phyloP scores from a whole-genome alignment of 2,113 vertebrate genomes.

The Anolis sagrei region DNA sequence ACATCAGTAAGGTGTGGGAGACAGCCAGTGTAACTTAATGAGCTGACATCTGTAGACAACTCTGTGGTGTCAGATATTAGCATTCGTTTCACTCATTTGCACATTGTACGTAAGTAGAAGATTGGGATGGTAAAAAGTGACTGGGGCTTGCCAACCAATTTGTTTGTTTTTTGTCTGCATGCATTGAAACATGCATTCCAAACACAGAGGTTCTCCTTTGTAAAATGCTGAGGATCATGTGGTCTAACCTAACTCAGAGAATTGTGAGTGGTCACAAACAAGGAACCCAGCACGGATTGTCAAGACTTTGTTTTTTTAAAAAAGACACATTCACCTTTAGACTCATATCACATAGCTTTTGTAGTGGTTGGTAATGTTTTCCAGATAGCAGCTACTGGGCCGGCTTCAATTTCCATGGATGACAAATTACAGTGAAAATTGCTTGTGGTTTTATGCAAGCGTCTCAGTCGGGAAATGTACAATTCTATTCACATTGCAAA shows the following conservation, averaged over 20 bases:
- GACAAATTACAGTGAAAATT: constrained; percentile 31
- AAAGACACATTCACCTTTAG: background rate
- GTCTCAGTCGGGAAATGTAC: background rate
- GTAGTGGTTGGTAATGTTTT: background rate
- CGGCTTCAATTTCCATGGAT: constrained; percentile 4
- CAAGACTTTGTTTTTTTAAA: background rate
- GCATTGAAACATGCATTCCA: background rate
- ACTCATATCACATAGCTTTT: constrained; percentile 21
- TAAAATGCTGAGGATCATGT: constrained; percentile 37
- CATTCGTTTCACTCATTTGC: constrained; percentile 51
- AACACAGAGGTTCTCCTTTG: constrained; percentile 31
- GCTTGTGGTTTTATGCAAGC: background rate
- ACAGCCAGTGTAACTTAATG: constrained; percentile 52
- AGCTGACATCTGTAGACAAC: constrained; percentile 56
- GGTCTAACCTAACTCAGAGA: constrained; percentile 1
- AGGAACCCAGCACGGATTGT: background rate
- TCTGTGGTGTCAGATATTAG: constrained; percentile 38
- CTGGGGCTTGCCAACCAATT: constrained; percentile 45
- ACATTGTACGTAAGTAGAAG: constrained; percentile 35
- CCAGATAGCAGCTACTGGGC: background rate
- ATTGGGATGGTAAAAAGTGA: constrained; percentile 40
- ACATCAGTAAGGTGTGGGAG: constrained; percentile 41
- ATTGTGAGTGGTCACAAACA: background rate
- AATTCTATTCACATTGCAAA: constrained; percentile 21
- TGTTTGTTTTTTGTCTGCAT: constrained; percentile 33